Evolutionary conservation across 2,797 vertebrate species (phyloP).

Genomic region (Chlorospingus semifuscus): DNA sequence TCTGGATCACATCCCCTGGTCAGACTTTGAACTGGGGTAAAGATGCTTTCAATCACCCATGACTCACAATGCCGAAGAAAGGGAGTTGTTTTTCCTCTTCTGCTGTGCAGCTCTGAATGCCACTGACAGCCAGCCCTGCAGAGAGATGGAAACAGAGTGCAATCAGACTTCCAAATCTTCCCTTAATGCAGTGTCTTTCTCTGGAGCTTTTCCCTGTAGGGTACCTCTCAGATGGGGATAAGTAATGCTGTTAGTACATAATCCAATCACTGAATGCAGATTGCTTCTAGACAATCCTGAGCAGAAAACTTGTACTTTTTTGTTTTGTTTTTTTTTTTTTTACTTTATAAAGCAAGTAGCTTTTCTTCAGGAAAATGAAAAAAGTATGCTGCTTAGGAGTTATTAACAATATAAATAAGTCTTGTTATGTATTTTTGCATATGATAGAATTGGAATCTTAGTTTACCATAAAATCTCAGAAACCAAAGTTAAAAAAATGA

Average conservation of each 20-base stretch:
- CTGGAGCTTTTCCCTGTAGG: slow-evolving; percentile 57
- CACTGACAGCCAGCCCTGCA: slow-evolving; percentile 54
- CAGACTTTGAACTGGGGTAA: background rate
- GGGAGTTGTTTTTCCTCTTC: slow-evolving; percentile 43
- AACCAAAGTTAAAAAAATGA: background rate
- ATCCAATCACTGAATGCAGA: slow-evolving; percentile 65
- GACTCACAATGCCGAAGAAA: background rate
- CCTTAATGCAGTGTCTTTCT: slow-evolving; percentile 55
- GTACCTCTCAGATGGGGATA: slow-evolving; percentile 63
- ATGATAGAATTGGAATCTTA: background rate
- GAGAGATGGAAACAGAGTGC: slow-evolving; percentile 55
- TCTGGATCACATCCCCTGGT: background rate
- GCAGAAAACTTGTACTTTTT: background rate
- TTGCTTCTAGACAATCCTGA: slow-evolving; percentile 30
- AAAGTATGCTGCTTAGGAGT: background rate
- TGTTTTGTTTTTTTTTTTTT: background rate
- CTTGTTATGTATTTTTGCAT: background rate
- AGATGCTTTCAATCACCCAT: slow-evolving; percentile 5
- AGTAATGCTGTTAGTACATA: slow-evolving; percentile 62
- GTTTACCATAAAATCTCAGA: background rate
- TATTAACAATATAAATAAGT: background rate
- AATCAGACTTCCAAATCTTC: slow-evolving; percentile 67
- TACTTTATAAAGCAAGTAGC: background rate
- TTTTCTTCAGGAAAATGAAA: background rate
- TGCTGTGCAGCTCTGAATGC: background rate